Base-by-base conservation (phyloP, 2,113 vertebrate genomes). In the Notarius lentiginosus region DNA sequence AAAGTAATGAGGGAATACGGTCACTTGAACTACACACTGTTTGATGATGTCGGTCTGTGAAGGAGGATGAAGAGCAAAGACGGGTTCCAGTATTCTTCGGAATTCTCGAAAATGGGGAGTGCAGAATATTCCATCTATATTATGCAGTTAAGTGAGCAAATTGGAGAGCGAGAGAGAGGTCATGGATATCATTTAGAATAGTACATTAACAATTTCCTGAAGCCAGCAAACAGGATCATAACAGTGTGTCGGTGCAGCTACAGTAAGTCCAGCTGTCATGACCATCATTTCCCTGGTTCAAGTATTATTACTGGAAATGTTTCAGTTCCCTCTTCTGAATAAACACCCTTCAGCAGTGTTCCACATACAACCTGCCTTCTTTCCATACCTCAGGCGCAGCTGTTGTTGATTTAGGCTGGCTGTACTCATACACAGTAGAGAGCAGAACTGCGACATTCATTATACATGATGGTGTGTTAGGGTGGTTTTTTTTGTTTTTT, bases 401-500 rank as follows among this genome's bases (percentile, higher is more conserved):
- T 60, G 61, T 63, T 81, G 70, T 77, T 86, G 88, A 80, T 60
- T 80, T 34, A 86, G 79, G 9, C 56, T 89, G 76, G 84, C 77
- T 77, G 88, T 92, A 84, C 65, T 86, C 30, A 56, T 84, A 87
- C 83, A 94, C 92, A 94, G 94, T 86, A 85, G 92, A 49, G 77
- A 88, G 86, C 91, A 73, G 90, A 91, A 94, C 92, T 88, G 88
- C 65, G 72, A 47, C 90, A 91, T 95, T 89, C 88, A 95, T 94
- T 94, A 95, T 95, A 93, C 91, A 95, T 94, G 92, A 88, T 47
- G 77, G 70, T 85, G 85, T 93, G 91, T 93, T 92, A 92, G 94
- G 2, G 2, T 41, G 2, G 2, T 41, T 41, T 41, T 41, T 41
- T 41, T 41, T 41, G 4, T 41, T 1, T 95, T 94, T 92, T 93